phyloP scores from a whole-genome alignment of 2,113 vertebrate genomes.

The Polypterus senegalus region DNA sequence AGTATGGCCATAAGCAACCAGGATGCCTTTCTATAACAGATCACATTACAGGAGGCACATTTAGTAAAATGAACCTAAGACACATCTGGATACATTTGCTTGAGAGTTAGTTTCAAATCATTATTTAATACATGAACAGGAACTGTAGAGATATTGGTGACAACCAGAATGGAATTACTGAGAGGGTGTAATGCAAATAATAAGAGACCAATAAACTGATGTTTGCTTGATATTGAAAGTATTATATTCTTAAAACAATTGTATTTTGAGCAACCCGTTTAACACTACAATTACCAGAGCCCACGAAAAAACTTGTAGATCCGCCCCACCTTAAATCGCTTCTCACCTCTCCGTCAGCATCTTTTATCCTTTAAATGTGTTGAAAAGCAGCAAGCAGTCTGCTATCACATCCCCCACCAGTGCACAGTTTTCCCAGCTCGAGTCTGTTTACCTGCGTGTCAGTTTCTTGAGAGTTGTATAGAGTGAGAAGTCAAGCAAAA shows the following conservation, averaged over 20 bases:
- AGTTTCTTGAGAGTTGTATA: too few species aligned
- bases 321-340: too few species aligned
- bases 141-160: conserved; percentile 16
- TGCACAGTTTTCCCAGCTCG: too few species aligned
- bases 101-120: conserved; percentile 5
- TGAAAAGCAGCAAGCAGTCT: too few species aligned
- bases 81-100: conserved; percentile 18
- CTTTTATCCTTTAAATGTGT: too few species aligned
- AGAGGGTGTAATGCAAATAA: conserved; percentile 8
- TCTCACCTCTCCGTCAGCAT: too few species aligned
- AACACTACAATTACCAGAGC: too few species aligned
- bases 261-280: neutral
- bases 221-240: conserved; percentile 12
- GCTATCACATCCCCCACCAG: too few species aligned
- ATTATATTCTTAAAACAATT: conserved; percentile 18
- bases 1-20: conserved; percentile 18
- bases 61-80: conserved; percentile 23
- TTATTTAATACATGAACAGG: conserved; percentile 22
- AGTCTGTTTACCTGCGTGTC: too few species aligned
- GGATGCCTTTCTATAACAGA: conserved; percentile 18
- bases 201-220: conserved; percentile 13
- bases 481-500: too few species aligned
- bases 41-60: conserved; percentile 15
- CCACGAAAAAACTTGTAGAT: too few species aligned
- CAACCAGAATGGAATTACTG: conserved; percentile 14